Percentiles rank a stretch among this genome's conserved stretches.
Conservation (phyloP, 2,888 invertebrate species). For the Andrena minutula region DNA sequence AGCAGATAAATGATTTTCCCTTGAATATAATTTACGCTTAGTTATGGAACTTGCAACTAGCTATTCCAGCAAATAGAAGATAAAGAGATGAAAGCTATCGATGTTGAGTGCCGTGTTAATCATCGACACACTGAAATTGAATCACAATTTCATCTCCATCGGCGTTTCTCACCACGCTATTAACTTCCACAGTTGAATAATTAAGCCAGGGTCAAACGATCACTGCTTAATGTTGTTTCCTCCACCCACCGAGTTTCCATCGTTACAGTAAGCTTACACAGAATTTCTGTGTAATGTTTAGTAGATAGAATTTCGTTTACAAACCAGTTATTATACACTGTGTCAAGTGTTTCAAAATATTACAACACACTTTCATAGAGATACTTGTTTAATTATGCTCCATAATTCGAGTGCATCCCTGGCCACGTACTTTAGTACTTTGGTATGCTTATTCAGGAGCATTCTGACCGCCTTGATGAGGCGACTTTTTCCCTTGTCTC, state of each 20-base stretch:
- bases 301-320: not conserved
- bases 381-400: constrained; percentile 20
- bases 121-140: not conserved
- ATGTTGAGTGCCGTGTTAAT: not conserved
- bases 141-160: not conserved
- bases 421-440: constrained; percentile 10
- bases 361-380: not conserved
- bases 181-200: too few species aligned
- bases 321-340: constrained; percentile 14
- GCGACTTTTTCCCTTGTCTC: constrained; percentile 12
- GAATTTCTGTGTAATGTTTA: not conserved
- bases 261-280: not conserved
- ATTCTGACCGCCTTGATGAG: constrained; percentile 15
- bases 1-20: too few species aligned
- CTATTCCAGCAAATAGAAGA: too few species aligned
- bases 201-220: too few species aligned
- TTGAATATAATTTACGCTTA: not conserved
- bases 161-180: not conserved
- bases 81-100: too few species aligned
- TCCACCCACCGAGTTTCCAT: not conserved
- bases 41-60: too few species aligned
- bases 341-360: constrained; percentile 17
- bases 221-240: not conserved
- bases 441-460: constrained; percentile 43
- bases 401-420: not conserved